These are phyloP conservation scores for Malachius bipustulatus DNA, from an alignment of 2,888 invertebrate species.

Conservation along the genomic window DNA sequence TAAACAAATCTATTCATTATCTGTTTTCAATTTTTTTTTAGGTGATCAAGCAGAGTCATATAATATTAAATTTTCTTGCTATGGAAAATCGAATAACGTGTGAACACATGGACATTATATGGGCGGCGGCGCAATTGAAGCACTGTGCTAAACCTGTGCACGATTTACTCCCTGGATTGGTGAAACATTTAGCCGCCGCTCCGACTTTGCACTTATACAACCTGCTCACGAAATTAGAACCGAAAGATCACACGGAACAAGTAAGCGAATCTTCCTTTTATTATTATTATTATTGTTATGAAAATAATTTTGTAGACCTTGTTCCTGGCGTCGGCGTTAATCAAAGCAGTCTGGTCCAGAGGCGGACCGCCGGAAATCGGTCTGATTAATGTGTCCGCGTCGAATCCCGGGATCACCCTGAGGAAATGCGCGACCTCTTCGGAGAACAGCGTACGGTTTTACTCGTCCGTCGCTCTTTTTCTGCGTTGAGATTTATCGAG, in stretches of 20 bases:
- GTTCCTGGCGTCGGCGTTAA: conserved; percentile 78
- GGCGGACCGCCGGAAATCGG: conserved; percentile 41
- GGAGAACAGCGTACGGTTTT: conserved; percentile 63
- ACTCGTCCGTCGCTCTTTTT: too few relatives aligned
- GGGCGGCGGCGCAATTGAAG: conserved; percentile 90
- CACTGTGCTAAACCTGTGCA: conserved; percentile 91
- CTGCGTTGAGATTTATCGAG: neutral
- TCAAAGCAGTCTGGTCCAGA: conserved; percentile 85
- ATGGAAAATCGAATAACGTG: conserved; percentile 83
- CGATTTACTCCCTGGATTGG: conserved; percentile 78
- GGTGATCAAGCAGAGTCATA: conserved; percentile 90
- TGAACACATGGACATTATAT: conserved; percentile 84
- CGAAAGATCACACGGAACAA: conserved; percentile 87
- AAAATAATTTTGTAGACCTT: conserved; percentile 51
- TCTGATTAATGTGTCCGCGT: conserved; percentile 34
- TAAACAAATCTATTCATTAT: too few relatives aligned
- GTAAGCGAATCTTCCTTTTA: conserved; percentile 33
- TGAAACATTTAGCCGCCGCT: conserved; percentile 78
- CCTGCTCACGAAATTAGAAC: conserved; percentile 74
- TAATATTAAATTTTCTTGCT: conserved; percentile 83
- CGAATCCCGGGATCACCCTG: conserved; percentile 37
- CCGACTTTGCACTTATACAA: conserved; percentile 83
- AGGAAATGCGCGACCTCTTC: conserved; percentile 54
- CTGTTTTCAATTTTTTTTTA: conserved; percentile 29
- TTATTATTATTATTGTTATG: conserved; percentile 4